These are phyloP conservation scores for Thomomys bottae DNA, from an alignment of 2,113 vertebrate species.

Conservation along the genomic window DNA sequence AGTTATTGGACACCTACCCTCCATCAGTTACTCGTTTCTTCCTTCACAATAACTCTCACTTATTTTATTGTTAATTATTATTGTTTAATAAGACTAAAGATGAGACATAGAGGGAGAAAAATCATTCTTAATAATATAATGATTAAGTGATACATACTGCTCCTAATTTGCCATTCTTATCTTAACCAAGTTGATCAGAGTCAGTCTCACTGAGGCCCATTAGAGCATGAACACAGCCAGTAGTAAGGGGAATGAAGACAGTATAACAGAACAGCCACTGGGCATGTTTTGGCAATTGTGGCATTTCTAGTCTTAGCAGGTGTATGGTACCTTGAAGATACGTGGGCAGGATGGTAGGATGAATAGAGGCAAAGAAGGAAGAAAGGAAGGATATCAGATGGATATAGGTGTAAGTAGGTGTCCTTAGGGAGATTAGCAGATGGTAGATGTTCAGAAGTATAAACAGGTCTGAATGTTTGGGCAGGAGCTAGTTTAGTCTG, in stretches of 20 bases:
- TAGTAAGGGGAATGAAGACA: not conserved
- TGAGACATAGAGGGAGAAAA: not conserved
- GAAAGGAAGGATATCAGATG: not conserved
- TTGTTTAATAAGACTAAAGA: not conserved
- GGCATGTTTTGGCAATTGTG: not conserved
- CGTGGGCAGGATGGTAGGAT: not conserved
- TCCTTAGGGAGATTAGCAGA: not conserved
- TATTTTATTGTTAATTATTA: not conserved
- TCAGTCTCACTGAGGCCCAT: not conserved
- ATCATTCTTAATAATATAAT: not conserved
- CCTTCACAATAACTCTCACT: not conserved
- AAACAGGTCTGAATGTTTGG: not conserved
- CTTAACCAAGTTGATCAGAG: not conserved
- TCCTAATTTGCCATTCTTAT: not conserved
- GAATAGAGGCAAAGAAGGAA: rapidly evolving
- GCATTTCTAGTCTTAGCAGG: not conserved
- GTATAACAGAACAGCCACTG: rapidly evolving
- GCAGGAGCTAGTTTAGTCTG: not conserved
- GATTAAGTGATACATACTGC: not conserved
- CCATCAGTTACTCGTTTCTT: not conserved
- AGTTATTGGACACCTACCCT: not conserved
- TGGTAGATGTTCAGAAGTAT: not conserved
- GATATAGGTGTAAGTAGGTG: not conserved
- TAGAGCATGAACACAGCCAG: not conserved
- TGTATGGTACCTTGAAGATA: not conserved